Evolutionary conservation across 1,140 invertebrate genomes (phyloP).

Genomic region (Dufourea novaeangliae): DNA sequence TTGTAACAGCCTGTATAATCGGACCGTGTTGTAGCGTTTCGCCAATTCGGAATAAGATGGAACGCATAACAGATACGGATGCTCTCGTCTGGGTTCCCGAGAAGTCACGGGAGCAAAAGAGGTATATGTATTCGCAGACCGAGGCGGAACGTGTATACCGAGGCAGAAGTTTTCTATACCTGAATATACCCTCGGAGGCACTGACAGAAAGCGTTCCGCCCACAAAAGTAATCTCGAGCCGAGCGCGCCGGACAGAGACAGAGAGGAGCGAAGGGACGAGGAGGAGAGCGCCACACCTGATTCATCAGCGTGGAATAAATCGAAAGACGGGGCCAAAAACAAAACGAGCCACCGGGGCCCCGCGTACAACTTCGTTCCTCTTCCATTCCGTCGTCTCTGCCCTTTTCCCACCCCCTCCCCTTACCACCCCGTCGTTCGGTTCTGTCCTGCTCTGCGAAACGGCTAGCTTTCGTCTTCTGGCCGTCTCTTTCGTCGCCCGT

Average conservation of each 20-base stretch:
- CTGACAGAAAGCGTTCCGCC: conserved; percentile 81
- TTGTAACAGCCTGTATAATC: too few relatives aligned
- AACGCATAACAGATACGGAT: conserved; percentile 45
- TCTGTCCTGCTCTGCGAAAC: conserved; percentile 15
- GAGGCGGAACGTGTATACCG: conserved; percentile 37
- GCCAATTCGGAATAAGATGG: conserved; percentile 79
- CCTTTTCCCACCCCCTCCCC: conserved; percentile 31
- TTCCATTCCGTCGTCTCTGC: background rate
- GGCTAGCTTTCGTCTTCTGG: conserved; percentile 33
- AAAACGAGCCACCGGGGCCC: conserved; percentile 67
- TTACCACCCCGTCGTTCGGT: conserved; percentile 7
- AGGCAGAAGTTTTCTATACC: conserved; percentile 66
- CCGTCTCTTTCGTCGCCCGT: conserved; percentile 44
- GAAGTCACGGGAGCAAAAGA: conserved; percentile 48
- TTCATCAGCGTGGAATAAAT: conserved; percentile 80
- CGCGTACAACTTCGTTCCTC: conserved; percentile 36
- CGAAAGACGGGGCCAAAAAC: conserved; percentile 72
- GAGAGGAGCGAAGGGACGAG: conserved; percentile 37
- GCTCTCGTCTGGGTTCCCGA: conserved; percentile 6
- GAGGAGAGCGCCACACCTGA: conserved; percentile 74
- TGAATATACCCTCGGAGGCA: conserved; percentile 75
- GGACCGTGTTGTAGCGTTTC: conserved; percentile 63
- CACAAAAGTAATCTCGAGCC: conserved; percentile 81
- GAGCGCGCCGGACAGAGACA: conserved; percentile 54
- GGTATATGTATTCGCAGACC: conserved; percentile 45